phyloP scores from a whole-genome alignment of 1,140 invertebrate genomes.

The Drosophila triauraria region DNA sequence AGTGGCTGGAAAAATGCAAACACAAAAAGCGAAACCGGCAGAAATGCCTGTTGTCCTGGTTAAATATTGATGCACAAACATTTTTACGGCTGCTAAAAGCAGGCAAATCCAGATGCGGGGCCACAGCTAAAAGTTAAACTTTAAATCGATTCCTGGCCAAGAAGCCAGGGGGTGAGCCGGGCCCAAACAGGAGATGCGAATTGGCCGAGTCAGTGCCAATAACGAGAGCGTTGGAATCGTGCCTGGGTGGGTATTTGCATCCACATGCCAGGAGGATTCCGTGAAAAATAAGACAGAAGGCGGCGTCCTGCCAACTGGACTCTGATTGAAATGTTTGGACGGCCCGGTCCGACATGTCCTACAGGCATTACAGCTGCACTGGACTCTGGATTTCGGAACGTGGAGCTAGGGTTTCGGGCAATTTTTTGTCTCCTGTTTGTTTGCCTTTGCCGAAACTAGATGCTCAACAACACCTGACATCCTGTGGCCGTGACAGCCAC shows the following conservation, averaged over 20 bases:
- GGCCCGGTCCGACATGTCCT: constrained; percentile 39
- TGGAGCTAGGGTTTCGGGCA: not conserved
- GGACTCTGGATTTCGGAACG: constrained; percentile 14
- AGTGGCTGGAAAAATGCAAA: constrained; percentile 57
- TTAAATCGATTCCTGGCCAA: constrained; percentile 56
- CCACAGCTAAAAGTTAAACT: constrained; percentile 58
- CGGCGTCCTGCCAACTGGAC: constrained; percentile 19
- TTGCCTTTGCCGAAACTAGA: constrained; percentile 38
- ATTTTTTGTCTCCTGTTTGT: constrained; percentile 23
- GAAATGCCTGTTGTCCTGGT: constrained; percentile 18
- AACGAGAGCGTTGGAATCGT: constrained; percentile 14
- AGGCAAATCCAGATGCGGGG: constrained; percentile 2
- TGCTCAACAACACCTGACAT: constrained; percentile 44
- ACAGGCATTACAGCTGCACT: constrained; percentile 27
- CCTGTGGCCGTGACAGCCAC: constrained; percentile 50
- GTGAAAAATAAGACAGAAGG: constrained; percentile 5
- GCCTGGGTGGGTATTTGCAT: constrained; percentile 55
- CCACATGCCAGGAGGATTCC: constrained; percentile 18
- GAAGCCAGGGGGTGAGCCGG: not conserved
- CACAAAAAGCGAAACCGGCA: constrained; percentile 16
- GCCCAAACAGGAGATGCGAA: constrained; percentile 13
- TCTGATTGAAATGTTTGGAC: constrained; percentile 72
- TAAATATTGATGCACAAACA: constrained; percentile 44
- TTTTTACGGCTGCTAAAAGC: constrained; percentile 21
- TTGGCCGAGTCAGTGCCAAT: constrained; percentile 28